Conservation (phyloP, 2,113 vertebrate genomes). For the Ellobius talpinus region DNA sequence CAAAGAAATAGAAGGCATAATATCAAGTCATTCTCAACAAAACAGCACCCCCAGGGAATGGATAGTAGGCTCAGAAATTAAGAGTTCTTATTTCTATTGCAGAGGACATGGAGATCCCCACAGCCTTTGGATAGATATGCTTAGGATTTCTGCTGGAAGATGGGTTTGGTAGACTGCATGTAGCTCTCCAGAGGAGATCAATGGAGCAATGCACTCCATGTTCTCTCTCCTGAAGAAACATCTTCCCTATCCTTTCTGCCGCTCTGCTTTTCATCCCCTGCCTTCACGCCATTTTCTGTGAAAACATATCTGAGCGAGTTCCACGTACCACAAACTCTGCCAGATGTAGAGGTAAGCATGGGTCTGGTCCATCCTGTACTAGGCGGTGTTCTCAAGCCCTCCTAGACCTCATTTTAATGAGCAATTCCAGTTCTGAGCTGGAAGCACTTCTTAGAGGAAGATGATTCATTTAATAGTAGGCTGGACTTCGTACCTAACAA, state of each 20-base stretch:
- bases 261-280: neutral
- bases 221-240: neutral
- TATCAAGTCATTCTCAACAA: neutral
- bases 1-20: neutral
- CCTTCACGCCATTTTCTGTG: neutral
- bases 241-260: neutral
- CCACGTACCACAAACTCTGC: neutral
- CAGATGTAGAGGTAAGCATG: neutral
- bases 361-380: neutral
- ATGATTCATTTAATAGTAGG: slow-evolving; percentile 65
- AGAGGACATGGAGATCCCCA: neutral
- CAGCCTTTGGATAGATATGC: neutral
- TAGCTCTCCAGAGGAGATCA: neutral
- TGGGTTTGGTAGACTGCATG: neutral
- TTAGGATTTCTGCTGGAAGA: neutral
- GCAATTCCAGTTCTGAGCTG: neutral
- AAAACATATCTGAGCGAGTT: neutral
- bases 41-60: neutral
- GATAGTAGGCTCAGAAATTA: neutral
- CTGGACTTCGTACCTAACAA: slow-evolving; percentile 27
- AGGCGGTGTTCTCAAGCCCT: neutral
- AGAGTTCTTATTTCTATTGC: neutral
- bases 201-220: neutral
- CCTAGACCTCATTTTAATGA: neutral
- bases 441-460: neutral